Percentiles rank a stretch among this genome's conserved stretches.
phyloP scores from a whole-genome alignment of 2,797 vertebrate species.

The Neopelma chrysocephalum region DNA sequence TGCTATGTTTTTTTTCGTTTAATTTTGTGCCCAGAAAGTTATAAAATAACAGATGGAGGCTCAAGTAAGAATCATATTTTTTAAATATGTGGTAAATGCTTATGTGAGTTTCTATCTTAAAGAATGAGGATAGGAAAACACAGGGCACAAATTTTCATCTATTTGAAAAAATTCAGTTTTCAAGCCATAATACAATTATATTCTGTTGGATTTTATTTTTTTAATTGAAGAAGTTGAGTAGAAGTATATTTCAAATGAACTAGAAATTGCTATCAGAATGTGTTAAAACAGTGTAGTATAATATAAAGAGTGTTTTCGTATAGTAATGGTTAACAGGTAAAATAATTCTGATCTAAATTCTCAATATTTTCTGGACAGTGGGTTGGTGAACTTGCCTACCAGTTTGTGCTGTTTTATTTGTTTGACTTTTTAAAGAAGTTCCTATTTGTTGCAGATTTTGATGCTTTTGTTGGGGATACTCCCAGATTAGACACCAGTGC shows the following conservation, averaged over 20 bases:
- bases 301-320: neutral
- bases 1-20: neutral
- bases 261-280: neutral
- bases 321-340: neutral
- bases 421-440: neutral
- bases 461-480: slow-evolving; percentile 84
- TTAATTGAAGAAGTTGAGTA: neutral
- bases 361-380: neutral
- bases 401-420: neutral
- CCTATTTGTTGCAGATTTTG: slow-evolving; percentile 78
- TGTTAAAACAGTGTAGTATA: neutral
- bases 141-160: neutral
- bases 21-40: neutral
- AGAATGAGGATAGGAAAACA: neutral
- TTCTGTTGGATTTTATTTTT: neutral
- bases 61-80: neutral
- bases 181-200: neutral
- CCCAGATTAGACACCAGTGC: slow-evolving; percentile 90
- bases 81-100: neutral
- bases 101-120: neutral
- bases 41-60: neutral
- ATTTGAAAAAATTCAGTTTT: neutral
- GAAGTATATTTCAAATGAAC: neutral
- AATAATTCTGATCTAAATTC: neutral
- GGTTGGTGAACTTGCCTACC: neutral